Conservation (phyloP, 35 echinoderm and acorn worm species). For the Eucidaris tribuloides region DNA sequence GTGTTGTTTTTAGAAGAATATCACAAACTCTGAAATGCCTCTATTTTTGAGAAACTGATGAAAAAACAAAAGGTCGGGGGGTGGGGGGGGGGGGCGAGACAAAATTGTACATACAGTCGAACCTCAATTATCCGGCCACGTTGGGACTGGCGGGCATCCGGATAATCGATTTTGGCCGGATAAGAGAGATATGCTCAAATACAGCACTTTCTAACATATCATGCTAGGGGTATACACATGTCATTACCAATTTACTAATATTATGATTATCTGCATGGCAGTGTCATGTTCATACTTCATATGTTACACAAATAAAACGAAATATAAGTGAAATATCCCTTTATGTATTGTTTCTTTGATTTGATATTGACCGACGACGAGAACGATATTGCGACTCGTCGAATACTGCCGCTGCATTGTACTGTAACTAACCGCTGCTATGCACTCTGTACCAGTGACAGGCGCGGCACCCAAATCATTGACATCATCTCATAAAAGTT, state of each 20-base stretch:
- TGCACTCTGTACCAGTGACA: no score
- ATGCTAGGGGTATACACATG: not conserved
- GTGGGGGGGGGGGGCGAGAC: no score
- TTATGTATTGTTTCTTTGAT: no score
- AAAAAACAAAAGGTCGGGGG: no score
- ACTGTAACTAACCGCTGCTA: not conserved
- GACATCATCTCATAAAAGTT: not conserved
- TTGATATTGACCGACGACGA: not conserved
- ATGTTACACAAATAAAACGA: not conserved
- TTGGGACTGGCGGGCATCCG: not conserved
- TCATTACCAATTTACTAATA: not conserved
- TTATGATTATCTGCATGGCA: no score
- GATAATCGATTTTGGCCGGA: no score
- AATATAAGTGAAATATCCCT: not conserved
- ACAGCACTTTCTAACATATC: not conserved
- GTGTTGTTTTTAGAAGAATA: no score
- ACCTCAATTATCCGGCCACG: not conserved
- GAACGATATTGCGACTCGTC: not conserved
- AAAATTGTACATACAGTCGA: not conserved
- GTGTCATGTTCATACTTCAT: no score
- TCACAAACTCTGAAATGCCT: no score
- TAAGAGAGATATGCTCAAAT: not conserved
- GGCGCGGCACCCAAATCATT: not conserved
- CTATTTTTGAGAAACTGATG: no score
- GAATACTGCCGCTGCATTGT: not conserved